These are phyloP conservation scores for Cyphomyrus plagiostoma DNA, from an alignment of 2,113 vertebrate species.

Conservation along the genomic window DNA sequence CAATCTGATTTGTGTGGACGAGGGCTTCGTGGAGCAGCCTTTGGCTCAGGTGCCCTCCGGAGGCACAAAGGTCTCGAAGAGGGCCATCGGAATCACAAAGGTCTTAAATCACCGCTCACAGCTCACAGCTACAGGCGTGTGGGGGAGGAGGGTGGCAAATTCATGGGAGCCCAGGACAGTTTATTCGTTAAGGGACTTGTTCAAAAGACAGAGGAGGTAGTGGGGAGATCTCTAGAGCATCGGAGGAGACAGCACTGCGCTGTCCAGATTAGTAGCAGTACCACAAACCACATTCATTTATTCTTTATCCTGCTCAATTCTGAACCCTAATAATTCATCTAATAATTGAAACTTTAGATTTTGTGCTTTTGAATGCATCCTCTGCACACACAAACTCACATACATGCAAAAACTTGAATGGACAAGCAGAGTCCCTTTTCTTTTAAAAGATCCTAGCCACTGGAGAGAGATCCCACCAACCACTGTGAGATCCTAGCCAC, in stretches of 20 bases:
- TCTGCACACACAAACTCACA: background rate
- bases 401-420: background rate
- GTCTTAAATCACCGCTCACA: background rate
- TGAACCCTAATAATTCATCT: background rate
- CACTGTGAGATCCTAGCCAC: background rate
- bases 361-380: background rate
- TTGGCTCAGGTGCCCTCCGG: background rate
- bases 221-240: background rate
- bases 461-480: background rate
- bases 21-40: background rate
- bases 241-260: background rate
- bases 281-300: background rate
- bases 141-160: background rate
- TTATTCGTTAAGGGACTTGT: background rate
- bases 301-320: background rate
- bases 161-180: background rate
- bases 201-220: background rate
- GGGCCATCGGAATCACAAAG: background rate
- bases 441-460: background rate
- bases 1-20: conserved; percentile 7
- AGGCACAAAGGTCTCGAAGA: background rate
- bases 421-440: background rate
- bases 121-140: background rate
- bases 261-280: background rate
- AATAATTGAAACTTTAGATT: background rate